Percentiles rank a stretch among this genome's conserved stretches.
phyloP scores from a whole-genome alignment of 2,113 vertebrate species.

The Gulo gulo region DNA sequence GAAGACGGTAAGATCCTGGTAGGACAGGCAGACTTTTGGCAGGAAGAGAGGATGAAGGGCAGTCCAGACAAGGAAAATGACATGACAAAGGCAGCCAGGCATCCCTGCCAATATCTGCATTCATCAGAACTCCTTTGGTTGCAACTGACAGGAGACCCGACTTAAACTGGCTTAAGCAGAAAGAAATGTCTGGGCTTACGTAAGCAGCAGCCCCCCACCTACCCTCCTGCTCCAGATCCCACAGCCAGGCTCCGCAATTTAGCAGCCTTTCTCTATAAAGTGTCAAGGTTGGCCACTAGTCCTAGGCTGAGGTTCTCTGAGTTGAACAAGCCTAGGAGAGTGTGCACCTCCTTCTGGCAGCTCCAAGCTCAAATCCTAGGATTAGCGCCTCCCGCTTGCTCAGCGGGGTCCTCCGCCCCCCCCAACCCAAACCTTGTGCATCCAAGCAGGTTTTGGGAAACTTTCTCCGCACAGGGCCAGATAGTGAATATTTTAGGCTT shows the following conservation, averaged over 20 bases:
- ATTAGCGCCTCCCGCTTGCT: not conserved
- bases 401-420: accelerated
- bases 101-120: not conserved
- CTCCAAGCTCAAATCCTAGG: not conserved
- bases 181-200: not conserved
- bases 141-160: not conserved
- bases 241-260: not conserved
- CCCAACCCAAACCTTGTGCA: not conserved
- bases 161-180: not conserved
- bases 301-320: not conserved
- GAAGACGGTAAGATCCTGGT: not conserved
- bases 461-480: not conserved
- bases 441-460: not conserved
- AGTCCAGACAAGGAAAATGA: not conserved
- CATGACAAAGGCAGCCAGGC: not conserved
- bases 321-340: not conserved
- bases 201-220: not conserved
- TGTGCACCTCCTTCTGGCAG: not conserved
- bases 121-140: not conserved
- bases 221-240: not conserved
- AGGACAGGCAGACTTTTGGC: not conserved
- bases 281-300: not conserved
- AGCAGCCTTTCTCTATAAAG: not conserved
- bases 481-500: not conserved
- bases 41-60: not conserved